A percentile compares a stretch with the other conserved stretches of the same genome.
Conservation (phyloP, 2,113 vertebrate species). For the Canis aureus region DNA sequence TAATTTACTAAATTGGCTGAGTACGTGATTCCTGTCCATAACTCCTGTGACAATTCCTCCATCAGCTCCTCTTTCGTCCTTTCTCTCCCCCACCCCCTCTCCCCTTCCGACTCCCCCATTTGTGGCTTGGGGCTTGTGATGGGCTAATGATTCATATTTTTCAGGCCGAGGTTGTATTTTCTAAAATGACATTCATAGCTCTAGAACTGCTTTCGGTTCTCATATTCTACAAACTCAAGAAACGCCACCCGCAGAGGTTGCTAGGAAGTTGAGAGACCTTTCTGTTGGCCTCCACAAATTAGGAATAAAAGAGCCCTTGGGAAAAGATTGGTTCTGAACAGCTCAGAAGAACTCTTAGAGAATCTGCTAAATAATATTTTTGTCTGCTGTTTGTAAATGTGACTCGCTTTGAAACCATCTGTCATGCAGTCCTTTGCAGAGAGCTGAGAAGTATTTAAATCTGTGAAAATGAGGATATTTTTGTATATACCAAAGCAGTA, state of each 20-base stretch:
- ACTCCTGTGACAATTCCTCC: not conserved
- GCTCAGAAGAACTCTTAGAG: constrained; percentile 73
- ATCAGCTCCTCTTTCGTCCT: not conserved
- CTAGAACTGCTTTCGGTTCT: constrained; percentile 44
- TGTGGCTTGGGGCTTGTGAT: constrained; percentile 41
- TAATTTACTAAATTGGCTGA: not conserved
- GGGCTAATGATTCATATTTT: constrained; percentile 36
- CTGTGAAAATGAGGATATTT: constrained; percentile 84
- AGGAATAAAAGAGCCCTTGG: constrained; percentile 62
- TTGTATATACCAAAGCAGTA: constrained; percentile 77
- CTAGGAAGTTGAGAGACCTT: constrained; percentile 55
- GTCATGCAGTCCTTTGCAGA: constrained; percentile 84
- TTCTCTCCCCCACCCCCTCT: not conserved
- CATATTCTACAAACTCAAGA: constrained; percentile 34
- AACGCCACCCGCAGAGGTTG: constrained; percentile 4
- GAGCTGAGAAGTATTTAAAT: constrained; percentile 82
- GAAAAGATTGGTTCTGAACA: constrained; percentile 65
- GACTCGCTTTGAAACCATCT: constrained; percentile 86
- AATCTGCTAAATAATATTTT: constrained; percentile 87
- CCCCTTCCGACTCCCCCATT: not conserved
- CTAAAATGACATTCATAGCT: constrained; percentile 40
- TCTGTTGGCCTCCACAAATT: constrained; percentile 34
- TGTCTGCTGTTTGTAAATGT: constrained; percentile 85
- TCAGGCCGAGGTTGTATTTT: constrained; percentile 50
- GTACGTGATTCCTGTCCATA: not conserved